Conservation (phyloP, 2,888 invertebrate genomes). For the Acleris literana region DNA sequence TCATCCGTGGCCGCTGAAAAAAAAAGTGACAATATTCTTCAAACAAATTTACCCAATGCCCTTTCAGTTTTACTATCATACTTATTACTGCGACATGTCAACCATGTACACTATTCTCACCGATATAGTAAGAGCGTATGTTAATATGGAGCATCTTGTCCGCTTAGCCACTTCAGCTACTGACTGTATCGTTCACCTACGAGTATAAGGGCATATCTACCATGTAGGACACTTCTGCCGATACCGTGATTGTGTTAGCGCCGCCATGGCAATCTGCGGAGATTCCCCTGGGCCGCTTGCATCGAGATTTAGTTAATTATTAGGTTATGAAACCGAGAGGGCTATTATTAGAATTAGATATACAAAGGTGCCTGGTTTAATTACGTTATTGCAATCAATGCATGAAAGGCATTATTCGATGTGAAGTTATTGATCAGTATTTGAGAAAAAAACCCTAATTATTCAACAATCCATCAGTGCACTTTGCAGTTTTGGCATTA, state of each 20-base stretch:
- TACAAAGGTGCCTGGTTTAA: background rate
- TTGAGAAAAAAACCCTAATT: background rate
- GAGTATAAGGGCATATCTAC: background rate
- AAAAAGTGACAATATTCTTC: too few relatives aligned
- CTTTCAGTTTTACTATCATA: too few relatives aligned
- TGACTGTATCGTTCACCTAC: background rate
- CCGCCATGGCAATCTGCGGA: constrained; percentile 5
- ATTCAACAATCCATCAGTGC: too few relatives aligned
- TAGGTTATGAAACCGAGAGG: constrained; percentile 2
- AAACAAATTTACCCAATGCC: too few relatives aligned
- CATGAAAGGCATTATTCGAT: background rate
- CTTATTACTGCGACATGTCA: too few relatives aligned
- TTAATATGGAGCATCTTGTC: too few relatives aligned
- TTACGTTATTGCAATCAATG: background rate
- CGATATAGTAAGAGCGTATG: too few relatives aligned
- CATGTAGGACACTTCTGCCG: constrained; percentile 34
- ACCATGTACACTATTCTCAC: too few relatives aligned
- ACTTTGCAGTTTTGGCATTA: too few relatives aligned
- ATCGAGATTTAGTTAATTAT: constrained; percentile 14
- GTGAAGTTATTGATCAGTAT: background rate
- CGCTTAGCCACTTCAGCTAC: background rate
- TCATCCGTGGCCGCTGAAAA: too few relatives aligned
- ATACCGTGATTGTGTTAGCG: constrained; percentile 40
- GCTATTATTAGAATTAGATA: constrained; percentile 7
- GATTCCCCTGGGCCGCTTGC: constrained; percentile 8